Evolutionary conservation across 2,113 vertebrate genomes (phyloP), one percentile per base, ranked within the genome.

Genomic region (Charadrius vociferus): DNA sequence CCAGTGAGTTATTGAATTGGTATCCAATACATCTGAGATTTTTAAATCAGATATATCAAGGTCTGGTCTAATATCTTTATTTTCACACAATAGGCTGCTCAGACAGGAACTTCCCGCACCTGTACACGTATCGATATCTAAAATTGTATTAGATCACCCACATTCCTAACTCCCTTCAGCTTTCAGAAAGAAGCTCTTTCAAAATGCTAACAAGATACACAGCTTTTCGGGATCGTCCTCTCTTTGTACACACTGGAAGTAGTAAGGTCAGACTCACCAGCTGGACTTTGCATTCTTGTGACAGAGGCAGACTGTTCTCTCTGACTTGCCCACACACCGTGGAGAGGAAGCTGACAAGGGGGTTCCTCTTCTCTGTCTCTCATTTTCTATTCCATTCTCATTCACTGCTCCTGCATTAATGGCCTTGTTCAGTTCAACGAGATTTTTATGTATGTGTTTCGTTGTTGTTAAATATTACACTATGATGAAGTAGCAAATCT

Each of bases 271-370:
- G 58, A 92, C 49, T 18, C 61, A 75, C n/a, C 68, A 79, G 56
- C 39, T 83, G 84, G 81, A 61, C 49, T 68, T 61, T 12, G 30
- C 39, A 8, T 56, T 58, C 68, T 14, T 9, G 1, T 68, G 81
- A 75, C 39, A 90, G 71, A 62, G 29, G 58, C 59, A 90, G 58
- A 22, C 43, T 65, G 36, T 70, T 36, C 52, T 89, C 52, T 65
- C 85, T 45, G 75, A 49, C 32, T 75, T 7, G 1, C 29, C 22
- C 32, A 41, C 6, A 5, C 32, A 45, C 56, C 0, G 0, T 7
- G 45, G 52, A 22, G 9, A 86, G 32, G 67, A 56, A 32, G 61
- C 36, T 84, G 92, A 65, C 61, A 65, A 52, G 17, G 15, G 21
- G 14, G 3, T 45, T 50, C 39, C 43, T 71, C 67, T 73, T 11